phyloP scores from a whole-genome alignment of 1,140 invertebrate genomes.

The Thaumatotibia leucotreta region DNA sequence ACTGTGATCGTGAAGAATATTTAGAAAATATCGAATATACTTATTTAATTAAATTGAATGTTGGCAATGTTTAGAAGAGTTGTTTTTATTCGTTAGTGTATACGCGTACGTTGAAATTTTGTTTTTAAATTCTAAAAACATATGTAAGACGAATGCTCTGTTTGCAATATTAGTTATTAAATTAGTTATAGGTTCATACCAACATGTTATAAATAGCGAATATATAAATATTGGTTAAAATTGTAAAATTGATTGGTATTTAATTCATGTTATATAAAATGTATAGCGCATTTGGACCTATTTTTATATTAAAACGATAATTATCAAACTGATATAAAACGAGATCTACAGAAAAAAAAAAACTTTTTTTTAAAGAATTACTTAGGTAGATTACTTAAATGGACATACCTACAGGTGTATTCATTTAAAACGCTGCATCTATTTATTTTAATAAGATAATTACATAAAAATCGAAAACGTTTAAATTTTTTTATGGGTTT shows the following conservation, averaged over 20 bases:
- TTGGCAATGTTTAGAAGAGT: slow-evolving; percentile 17
- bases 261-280: too few relatives aligned
- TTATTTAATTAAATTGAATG: slow-evolving; percentile 15
- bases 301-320: not conserved
- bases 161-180: slow-evolving; percentile 5
- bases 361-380: too few relatives aligned
- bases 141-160: not conserved
- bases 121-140: not conserved
- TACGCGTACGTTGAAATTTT: not conserved
- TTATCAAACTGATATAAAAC: not conserved
- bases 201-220: not conserved
- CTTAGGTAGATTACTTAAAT: too few relatives aligned
- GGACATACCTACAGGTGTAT: too few relatives aligned
- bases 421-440: too few relatives aligned
- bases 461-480: too few relatives aligned
- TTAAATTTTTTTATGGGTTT: too few relatives aligned
- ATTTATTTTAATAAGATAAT: too few relatives aligned
- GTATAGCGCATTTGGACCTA: not conserved
- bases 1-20: slow-evolving; percentile 17
- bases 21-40: not conserved
- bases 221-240: slow-evolving; percentile 14
- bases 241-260: slow-evolving; percentile 8
- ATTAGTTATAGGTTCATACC: not conserved
- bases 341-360: too few relatives aligned
- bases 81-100: slow-evolving; percentile 13